A percentile compares a stretch with the other conserved stretches of the same genome.
Conservation (phyloP, 1,140 invertebrate genomes). For the Drosophila mauritiana region DNA sequence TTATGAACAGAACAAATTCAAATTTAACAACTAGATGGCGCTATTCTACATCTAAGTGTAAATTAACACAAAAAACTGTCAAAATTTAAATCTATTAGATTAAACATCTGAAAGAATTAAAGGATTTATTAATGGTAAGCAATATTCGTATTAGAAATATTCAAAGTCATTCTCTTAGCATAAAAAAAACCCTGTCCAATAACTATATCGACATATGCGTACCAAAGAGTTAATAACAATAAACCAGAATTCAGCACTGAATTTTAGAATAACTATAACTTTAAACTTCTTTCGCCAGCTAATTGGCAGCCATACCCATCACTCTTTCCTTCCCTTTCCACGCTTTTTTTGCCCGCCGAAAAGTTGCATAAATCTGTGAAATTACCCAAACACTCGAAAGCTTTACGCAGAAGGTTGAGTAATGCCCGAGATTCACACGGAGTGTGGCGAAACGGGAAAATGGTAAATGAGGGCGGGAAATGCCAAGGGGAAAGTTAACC, state of each 20-base stretch:
- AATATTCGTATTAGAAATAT: too few relatives aligned
- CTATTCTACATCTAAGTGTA: not conserved
- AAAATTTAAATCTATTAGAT: too few relatives aligned
- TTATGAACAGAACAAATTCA: not conserved
- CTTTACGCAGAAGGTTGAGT: slow-evolving; percentile 38
- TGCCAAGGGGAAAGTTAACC: slow-evolving; percentile 46
- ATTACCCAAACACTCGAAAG: slow-evolving; percentile 56
- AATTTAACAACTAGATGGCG: not conserved
- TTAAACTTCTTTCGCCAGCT: slow-evolving; percentile 3
- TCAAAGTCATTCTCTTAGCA: not conserved
- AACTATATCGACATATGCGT: not conserved
- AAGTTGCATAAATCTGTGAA: slow-evolving; percentile 66
- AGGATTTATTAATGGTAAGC: too few relatives aligned
- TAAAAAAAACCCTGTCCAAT: not conserved
- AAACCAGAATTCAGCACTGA: too few relatives aligned
- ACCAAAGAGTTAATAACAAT: too few relatives aligned
- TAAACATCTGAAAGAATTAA: too few relatives aligned
- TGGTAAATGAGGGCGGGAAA: not conserved
- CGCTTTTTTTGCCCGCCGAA: slow-evolving; percentile 12
- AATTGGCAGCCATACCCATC: slow-evolving; percentile 24
- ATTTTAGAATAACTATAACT: not conserved
- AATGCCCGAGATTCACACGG: slow-evolving; percentile 23
- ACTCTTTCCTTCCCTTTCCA: slow-evolving; percentile 6
- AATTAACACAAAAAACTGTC: not conserved
- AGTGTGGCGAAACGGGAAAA: slow-evolving; percentile 13